Conservation (phyloP, 2,888 invertebrate genomes). For the Poecilus cupreus region DNA sequence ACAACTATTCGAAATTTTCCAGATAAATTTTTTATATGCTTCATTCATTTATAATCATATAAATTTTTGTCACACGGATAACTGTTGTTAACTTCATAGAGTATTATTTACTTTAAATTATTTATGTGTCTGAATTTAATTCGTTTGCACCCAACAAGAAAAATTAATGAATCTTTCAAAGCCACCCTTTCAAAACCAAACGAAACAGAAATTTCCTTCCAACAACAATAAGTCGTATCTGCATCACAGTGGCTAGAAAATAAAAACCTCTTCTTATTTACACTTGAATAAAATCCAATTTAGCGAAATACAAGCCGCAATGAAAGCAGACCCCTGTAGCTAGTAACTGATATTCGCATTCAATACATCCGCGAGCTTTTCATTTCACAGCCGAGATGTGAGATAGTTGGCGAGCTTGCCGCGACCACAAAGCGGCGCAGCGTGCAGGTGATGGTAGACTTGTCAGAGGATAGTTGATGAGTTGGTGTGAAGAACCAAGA, state of each 20-base stretch:
- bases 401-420: neutral
- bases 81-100: too few relatives aligned
- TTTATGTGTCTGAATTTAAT: too few relatives aligned
- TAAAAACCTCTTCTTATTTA: constrained; percentile 44
- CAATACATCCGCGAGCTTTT: neutral
- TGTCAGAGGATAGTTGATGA: neutral
- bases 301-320: constrained; percentile 53
- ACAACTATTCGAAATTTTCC: too few relatives aligned
- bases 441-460: neutral
- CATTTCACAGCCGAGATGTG: neutral
- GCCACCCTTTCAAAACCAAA: neutral
- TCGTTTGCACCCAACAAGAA: neutral
- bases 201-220: neutral
- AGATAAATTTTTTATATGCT: too few relatives aligned
- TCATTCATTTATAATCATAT: too few relatives aligned
- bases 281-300: constrained; percentile 54
- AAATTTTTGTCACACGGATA: too few relatives aligned
- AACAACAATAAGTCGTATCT: neutral
- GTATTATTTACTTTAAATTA: too few relatives aligned
- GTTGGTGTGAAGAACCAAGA: neutral
- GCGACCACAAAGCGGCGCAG: neutral
- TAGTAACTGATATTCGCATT: constrained; percentile 46
- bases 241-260: neutral
- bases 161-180: constrained; percentile 6
- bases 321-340: neutral